A percentile compares a stretch with the other conserved stretches of the same genome.
phyloP scores from a whole-genome alignment of 1,140 invertebrate species.

The Drosophila albomicans region DNA sequence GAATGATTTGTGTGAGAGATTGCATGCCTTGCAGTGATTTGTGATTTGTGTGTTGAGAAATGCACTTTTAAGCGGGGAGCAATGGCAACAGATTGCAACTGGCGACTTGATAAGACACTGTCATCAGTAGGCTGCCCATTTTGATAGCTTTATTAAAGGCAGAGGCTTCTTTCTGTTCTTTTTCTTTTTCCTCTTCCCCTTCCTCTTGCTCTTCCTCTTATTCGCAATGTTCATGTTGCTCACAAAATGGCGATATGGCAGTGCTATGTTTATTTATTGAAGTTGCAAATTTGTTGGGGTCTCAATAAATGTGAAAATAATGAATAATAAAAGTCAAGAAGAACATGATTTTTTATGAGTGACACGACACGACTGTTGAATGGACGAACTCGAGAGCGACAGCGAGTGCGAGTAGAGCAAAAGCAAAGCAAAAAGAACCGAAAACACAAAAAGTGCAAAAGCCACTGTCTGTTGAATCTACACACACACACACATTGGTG shows the following conservation, averaged over 20 bases:
- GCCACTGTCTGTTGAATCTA: constrained; percentile 15
- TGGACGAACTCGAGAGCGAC: constrained; percentile 10
- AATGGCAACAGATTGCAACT: constrained; percentile 26
- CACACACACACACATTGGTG: not conserved
- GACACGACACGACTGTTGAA: constrained; percentile 42
- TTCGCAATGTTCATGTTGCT: not conserved
- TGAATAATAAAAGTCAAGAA: constrained; percentile 82
- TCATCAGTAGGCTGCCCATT: constrained; percentile 68
- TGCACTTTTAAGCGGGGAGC: constrained; percentile 78
- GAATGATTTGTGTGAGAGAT: constrained; percentile 82
- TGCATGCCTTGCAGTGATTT: constrained; percentile 81
- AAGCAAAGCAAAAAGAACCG: constrained; percentile 17
- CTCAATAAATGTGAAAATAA: constrained; percentile 80
- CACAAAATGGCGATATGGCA: constrained; percentile 21
- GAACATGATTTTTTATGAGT: constrained; percentile 77
- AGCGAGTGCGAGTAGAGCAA: not conserved
- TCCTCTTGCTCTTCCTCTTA: not conserved
- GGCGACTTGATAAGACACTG: constrained; percentile 73
- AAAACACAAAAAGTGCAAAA: constrained; percentile 20
- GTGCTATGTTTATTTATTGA: constrained; percentile 25
- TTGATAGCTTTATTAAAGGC: constrained; percentile 78
- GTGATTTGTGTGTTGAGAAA: constrained; percentile 81
- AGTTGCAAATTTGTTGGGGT: constrained; percentile 52
- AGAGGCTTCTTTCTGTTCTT: constrained; percentile 2
- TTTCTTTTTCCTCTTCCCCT: not conserved